Evolutionary conservation across 2,888 invertebrate genomes (phyloP), one percentile per base, ranked within the genome.

Genomic region (Mylabris sibirica): DNA sequence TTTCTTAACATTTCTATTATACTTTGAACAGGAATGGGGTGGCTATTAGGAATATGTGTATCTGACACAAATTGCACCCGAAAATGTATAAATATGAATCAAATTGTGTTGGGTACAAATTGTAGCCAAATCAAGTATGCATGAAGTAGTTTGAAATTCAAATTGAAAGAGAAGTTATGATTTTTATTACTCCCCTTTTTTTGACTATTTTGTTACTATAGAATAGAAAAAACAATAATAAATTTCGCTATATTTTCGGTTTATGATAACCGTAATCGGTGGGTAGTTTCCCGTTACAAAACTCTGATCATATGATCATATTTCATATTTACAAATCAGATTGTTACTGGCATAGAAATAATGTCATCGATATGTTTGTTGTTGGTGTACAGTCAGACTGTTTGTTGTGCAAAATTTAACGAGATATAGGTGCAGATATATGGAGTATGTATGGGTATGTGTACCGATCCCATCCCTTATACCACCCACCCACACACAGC

Each of bases 371-470:
- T 53, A 53, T 53, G 53, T 9, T 53, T 53, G 53, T 24, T 53
- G 53, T 53, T 30, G n/a, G n/a, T n/a, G 11, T 22, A 53, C 12
- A 22, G 4, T 2, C 8, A 20, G 24, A 12, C 22, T 22, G 53
- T 53, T 24, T 53, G 22, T 53, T 53, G 53, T 53, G 3, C 24
- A 53, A 8, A 53, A 24, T 53, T 53, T 20, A 22, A 53, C 53
- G 12, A 53, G 12, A 53, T 53, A 53, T 53, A 49, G 20, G 49
- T 49, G 3, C 6, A 49, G 6, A 17, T 20, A 20, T 20, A 49
- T 4, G 6, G 12, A 12, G 11, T 22, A 68, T 68, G 66, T 73
- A 71, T 67, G 68, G 72, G 69, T 74, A 74, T 73, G 62, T 67
- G 62, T 41, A 22, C 12, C 22, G 53, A 53, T 53, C 3, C 3